Evolutionary conservation across 2,113 vertebrate genomes (phyloP).

Genomic region (Coregonus clupeaformis): DNA sequence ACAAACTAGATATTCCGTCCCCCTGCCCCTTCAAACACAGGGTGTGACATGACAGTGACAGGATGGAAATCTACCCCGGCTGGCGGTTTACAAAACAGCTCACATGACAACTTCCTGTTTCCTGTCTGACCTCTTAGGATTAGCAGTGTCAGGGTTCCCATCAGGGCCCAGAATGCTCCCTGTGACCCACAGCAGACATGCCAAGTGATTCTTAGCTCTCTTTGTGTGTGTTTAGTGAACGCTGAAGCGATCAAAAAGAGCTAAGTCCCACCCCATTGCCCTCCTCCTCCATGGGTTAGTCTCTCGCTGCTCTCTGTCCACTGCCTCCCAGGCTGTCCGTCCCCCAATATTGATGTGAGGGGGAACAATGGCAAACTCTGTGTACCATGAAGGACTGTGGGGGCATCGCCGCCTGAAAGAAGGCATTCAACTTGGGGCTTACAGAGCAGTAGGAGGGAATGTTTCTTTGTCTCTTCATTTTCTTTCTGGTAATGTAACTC

Average conservation of each 20-base stretch:
- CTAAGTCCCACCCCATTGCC: conserved; percentile 26
- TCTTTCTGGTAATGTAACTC: not conserved
- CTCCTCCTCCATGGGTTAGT: not conserved
- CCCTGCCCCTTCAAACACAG: not conserved
- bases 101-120: not conserved
- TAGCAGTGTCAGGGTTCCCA: conserved; percentile 23
- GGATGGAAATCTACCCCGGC: not conserved
- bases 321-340: conserved; percentile 40
- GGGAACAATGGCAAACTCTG: conserved; percentile 29
- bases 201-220: conserved; percentile 27
- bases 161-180: not conserved
- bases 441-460: conserved; percentile 34
- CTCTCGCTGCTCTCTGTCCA: not conserved
- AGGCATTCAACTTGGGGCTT: conserved; percentile 29
- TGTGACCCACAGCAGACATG: conserved; percentile 41
- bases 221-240: conserved; percentile 47
- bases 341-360: conserved; percentile 42
- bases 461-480: conserved; percentile 11
- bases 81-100: not conserved
- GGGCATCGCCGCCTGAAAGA: conserved; percentile 28
- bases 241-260: conserved; percentile 41
- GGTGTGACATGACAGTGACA: not conserved
- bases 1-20: not conserved
- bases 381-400: conserved; percentile 41
- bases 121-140: conserved; percentile 14